A percentile compares a stretch with the other conserved stretches of the same genome.
phyloP scores from a whole-genome alignment of 2,113 vertebrate genomes.

The Sula dactylatra region DNA sequence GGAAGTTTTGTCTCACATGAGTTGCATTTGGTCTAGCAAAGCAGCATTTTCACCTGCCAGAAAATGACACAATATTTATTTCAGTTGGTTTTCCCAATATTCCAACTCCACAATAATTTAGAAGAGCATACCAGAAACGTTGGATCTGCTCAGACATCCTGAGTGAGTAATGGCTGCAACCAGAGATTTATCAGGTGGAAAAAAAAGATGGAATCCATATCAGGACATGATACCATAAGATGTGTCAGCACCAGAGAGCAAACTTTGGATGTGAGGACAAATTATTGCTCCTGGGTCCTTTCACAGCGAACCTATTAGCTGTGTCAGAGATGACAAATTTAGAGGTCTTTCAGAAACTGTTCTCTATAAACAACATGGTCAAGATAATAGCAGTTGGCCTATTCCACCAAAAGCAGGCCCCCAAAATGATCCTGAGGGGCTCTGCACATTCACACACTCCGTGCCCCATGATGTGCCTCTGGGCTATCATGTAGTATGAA shows the following conservation, averaged over 20 bases:
- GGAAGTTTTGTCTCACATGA: neutral
- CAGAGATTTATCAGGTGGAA: neutral
- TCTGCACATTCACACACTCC: neutral
- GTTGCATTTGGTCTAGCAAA: neutral
- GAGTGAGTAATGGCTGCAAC: neutral
- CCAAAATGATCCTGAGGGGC: neutral
- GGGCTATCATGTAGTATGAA: neutral
- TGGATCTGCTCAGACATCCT: neutral
- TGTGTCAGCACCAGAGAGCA: neutral
- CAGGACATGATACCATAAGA: neutral
- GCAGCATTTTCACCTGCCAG: neutral
- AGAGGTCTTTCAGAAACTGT: neutral
- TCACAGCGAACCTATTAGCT: neutral
- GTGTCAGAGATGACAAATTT: neutral
- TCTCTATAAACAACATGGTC: neutral
- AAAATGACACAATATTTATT: neutral
- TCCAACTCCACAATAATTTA: neutral
- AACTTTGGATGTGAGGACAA: neutral
- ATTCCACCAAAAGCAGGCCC: neutral
- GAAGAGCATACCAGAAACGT: neutral
- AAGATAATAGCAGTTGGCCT: neutral
- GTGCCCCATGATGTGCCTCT: neutral
- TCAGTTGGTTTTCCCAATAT: neutral
- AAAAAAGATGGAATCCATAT: neutral
- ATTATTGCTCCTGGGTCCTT: neutral